Evolutionary conservation across 92 coral and sea anemone species (phyloP).

Genomic region (Meandrina meandrites): DNA sequence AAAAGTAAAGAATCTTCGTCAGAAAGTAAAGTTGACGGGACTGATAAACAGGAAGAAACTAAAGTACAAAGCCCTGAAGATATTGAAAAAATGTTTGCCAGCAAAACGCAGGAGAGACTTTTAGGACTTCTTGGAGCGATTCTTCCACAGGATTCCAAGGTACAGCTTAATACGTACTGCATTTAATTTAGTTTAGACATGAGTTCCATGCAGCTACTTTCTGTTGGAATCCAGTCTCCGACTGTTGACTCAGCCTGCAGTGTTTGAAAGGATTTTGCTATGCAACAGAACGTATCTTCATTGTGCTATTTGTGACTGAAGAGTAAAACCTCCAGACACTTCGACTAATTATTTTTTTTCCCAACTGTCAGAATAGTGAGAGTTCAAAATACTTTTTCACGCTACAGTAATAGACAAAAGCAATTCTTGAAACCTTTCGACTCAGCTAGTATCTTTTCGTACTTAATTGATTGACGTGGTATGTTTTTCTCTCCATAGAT

Average conservation of each 20-base stretch:
- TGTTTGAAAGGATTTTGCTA: neutral
- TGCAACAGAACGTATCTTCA: neutral
- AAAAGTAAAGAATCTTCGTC: neutral
- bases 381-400: neutral
- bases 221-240: neutral
- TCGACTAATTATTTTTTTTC: too few relatives aligned
- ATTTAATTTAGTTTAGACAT: neutral
- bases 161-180: neutral
- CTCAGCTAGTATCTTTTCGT: too few relatives aligned
- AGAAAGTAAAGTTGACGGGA: neutral
- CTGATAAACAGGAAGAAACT: neutral
- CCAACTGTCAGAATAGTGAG: too few relatives aligned
- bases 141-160: slow-evolving; percentile 93
- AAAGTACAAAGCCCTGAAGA: slow-evolving; percentile 54
- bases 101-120: slow-evolving; percentile 78
- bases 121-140: slow-evolving; percentile 95
- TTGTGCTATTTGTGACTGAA: neutral
- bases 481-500: slow-evolving; percentile 50
- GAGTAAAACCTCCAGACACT: too few relatives aligned
- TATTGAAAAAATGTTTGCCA: slow-evolving; percentile 71
- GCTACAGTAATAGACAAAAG: neutral
- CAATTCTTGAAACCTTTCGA: too few relatives aligned
- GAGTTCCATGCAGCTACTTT: neutral
- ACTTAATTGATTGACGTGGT: neutral
- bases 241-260: neutral